Percentiles rank a stretch among this genome's conserved stretches.
Conservation (phyloP, 2,888 invertebrate genomes). For the Agriopis leucophaearia region DNA sequence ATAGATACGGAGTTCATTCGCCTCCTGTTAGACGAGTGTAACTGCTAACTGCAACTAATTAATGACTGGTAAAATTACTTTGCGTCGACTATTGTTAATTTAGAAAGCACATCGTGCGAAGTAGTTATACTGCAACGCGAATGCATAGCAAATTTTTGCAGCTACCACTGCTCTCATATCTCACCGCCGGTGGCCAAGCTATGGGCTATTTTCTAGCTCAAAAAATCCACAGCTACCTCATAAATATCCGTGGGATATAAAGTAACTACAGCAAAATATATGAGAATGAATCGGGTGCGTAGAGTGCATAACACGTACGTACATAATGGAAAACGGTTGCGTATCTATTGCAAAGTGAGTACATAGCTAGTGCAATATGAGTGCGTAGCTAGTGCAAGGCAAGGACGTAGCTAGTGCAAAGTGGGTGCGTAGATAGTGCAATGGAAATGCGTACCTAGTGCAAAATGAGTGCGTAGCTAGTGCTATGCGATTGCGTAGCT, state of each 20-base stretch:
- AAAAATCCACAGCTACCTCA: too few relatives aligned
- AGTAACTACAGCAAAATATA: too few relatives aligned
- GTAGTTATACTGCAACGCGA: not conserved
- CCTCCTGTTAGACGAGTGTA: constrained; percentile 42
- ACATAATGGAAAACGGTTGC: not conserved
- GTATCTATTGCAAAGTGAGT: not conserved
- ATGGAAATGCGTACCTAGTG: too few relatives aligned
- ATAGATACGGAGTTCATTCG: constrained; percentile 51
- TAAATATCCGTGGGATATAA: too few relatives aligned
- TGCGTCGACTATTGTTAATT: constrained; percentile 59
- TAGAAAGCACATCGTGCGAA: constrained; percentile 6
- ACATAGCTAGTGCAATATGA: not conserved
- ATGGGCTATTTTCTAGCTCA: too few relatives aligned
- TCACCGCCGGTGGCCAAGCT: too few relatives aligned
- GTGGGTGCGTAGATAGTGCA: not conserved
- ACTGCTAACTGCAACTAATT: constrained; percentile 48
- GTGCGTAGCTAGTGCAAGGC: not conserved
- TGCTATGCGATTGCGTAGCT: not conserved
- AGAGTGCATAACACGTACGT: not conserved
- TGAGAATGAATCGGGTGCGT: not conserved
- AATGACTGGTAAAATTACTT: constrained; percentile 65
- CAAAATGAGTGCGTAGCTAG: not conserved
- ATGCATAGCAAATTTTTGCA: not conserved
- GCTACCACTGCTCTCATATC: too few relatives aligned
- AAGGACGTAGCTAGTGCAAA: not conserved